Conservation (phyloP, 2,888 invertebrate genomes). For the Ephialtes manifestator region DNA sequence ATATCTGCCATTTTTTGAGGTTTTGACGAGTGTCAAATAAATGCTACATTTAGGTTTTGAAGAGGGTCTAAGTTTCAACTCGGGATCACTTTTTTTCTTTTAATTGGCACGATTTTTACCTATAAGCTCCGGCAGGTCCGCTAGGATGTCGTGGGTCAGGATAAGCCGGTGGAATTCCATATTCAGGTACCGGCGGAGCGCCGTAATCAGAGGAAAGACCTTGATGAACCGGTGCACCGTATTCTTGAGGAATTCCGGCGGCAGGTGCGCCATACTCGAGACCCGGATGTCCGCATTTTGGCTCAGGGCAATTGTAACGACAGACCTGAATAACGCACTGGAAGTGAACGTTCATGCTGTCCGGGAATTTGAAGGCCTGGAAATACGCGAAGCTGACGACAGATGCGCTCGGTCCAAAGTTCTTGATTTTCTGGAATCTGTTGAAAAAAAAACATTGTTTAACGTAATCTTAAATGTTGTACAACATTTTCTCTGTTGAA, state of each 20-base stretch:
- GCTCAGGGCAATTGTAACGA: conserved; percentile 96
- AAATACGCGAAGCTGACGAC: conserved; percentile 98
- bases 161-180: conserved; percentile 93
- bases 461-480: no score
- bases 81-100: conserved; percentile 6
- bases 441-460: conserved; percentile 66
- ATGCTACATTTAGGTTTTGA: no score
- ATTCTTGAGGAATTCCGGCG: conserved; percentile 88
- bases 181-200: conserved; percentile 90
- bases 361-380: conserved; percentile 98
- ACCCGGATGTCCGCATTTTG: conserved; percentile 91
- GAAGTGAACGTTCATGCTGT: conserved; percentile 99
- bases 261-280: conserved; percentile 85
- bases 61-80: no score
- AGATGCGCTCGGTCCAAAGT: conserved; percentile 97
- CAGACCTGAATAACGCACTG: conserved; percentile 98
- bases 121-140: conserved; percentile 92
- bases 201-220: conserved; percentile 90
- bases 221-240: conserved; percentile 88
- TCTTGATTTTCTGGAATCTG: conserved; percentile 98
- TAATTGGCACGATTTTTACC: conserved; percentile 73
- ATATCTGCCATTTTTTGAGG: no score
- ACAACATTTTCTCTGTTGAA: no score
- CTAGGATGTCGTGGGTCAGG: conserved; percentile 96
- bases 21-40: no score